phyloP scores from a whole-genome alignment of 1,140 invertebrate species.

The Lithobius niger region DNA sequence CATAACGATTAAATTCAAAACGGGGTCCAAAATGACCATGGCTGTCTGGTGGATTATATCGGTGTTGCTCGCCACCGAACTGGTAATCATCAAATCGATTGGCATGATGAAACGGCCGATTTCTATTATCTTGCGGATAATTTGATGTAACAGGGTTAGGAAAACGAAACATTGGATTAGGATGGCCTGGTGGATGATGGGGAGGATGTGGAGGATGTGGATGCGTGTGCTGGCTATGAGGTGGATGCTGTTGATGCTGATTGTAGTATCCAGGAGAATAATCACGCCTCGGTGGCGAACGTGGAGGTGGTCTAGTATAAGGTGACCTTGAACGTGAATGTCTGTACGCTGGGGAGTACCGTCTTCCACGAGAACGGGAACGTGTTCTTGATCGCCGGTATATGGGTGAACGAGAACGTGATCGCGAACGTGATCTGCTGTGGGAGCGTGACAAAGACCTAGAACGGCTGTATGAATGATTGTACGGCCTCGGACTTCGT shows the following conservation, averaged over 20 bases:
- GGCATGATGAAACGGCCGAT: background rate
- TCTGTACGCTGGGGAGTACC: slow-evolving; percentile 11
- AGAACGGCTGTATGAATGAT: slow-evolving; percentile 13
- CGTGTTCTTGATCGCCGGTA: slow-evolving; percentile 23
- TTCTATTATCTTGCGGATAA: background rate
- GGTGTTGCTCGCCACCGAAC: background rate
- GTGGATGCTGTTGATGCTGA: slow-evolving; percentile 10
- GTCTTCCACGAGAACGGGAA: slow-evolving; percentile 14
- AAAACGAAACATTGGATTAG: slow-evolving; percentile 1
- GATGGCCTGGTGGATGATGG: slow-evolving; percentile 6
- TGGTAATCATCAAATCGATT: slow-evolving; percentile 8
- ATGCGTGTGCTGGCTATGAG: slow-evolving; percentile 4
- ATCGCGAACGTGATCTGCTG: slow-evolving; percentile 25
- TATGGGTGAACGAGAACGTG: slow-evolving; percentile 24
- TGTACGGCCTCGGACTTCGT: slow-evolving; percentile 16
- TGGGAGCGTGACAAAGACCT: slow-evolving; percentile 18
- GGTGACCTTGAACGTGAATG: slow-evolving; percentile 25
- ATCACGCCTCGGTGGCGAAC: background rate
- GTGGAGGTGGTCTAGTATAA: background rate
- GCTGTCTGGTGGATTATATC: background rate
- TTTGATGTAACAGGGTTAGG: background rate
- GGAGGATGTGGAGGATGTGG: background rate
- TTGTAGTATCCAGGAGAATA: slow-evolving; percentile 6
- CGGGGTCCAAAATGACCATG: background rate
- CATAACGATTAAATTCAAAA: background rate